Conservation (phyloP, 2,113 vertebrate genomes). For the Lophura nycthemera region DNA sequence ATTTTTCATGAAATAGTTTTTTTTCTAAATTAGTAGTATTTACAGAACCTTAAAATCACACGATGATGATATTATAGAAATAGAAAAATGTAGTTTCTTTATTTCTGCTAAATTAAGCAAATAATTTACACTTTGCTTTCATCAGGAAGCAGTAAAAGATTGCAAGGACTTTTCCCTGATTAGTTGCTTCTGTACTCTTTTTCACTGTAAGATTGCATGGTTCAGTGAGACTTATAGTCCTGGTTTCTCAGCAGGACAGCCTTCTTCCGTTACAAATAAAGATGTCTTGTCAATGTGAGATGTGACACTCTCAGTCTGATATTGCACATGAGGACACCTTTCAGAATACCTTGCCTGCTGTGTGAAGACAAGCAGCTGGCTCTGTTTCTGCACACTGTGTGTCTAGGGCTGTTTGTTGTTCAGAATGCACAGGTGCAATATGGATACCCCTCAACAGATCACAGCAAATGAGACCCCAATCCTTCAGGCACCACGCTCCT, state of each 20-base stretch:
- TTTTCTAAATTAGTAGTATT: background rate
- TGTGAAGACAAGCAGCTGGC: background rate
- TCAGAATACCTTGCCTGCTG: background rate
- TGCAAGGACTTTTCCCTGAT: background rate
- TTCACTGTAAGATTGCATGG: background rate
- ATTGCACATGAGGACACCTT: background rate
- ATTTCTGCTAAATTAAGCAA: background rate
- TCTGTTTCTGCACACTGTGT: background rate
- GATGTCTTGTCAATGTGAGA: background rate
- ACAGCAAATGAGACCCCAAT: background rate
- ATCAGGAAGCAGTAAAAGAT: background rate
- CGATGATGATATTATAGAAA: background rate
- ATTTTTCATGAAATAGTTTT: background rate
- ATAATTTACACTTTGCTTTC: background rate
- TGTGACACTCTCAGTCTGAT: background rate
- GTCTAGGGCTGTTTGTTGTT: background rate
- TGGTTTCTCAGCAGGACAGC: background rate
- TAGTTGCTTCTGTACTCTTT: background rate
- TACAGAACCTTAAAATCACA: background rate
- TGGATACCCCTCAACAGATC: background rate
- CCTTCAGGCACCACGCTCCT: background rate
- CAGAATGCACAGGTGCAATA: background rate
- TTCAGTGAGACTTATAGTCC: background rate
- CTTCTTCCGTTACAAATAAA: background rate
- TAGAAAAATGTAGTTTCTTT: background rate